Evolutionary conservation across 2,113 vertebrate genomes (phyloP), one percentile per base, ranked within the genome.

Genomic region (Rhizomys pruinosus): DNA sequence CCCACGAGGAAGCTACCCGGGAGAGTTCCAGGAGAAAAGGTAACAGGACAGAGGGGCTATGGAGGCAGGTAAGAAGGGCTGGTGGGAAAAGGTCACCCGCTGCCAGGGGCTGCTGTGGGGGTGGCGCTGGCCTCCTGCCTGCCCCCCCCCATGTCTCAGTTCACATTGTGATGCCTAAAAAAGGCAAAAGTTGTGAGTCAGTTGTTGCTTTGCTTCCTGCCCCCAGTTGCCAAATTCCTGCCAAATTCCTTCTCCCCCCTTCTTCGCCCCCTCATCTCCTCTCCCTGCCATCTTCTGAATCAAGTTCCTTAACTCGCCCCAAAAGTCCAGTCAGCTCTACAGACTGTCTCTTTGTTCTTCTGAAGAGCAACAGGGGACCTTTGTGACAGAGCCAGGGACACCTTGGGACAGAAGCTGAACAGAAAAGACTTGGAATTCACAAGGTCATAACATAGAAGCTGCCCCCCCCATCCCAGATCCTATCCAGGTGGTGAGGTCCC

Each of bases 171-270:
- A 93, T 71, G 80, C 96, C 95, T 96, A n/a, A 96, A 97, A 97
- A 96, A 97, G 97, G 96, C 94, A 97, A 96, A 88, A 76, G 64
- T 42, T 84, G 71, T 96, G 94, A 95, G 92, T 93, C 96, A 92
- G 81, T 89, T 37, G 61, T 77, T 90, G 94, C 85, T 86, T 91
- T 63, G 77, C 94, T 96, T 96, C 95, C 93, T 95, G 90, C n/a
- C 85, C 82, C 93, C 39, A 0, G 88, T 85, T 66, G 90, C 84
- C 93, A 96, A 90, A 96, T 95, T 96, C 97, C 91, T 96, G 91
- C 94, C 89, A 87, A 44, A 96, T 96, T 90, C 96, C 89, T 93
- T 68, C 90, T 95, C 92, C 79, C 89, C 73, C 88, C 92, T 93
- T 84, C 87, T 69, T 91, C 34, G 16, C 94, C 96, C 90, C 92